Evolutionary conservation across 1,140 invertebrate genomes (phyloP).

Genomic region (Drosophila trapezifrons): DNA sequence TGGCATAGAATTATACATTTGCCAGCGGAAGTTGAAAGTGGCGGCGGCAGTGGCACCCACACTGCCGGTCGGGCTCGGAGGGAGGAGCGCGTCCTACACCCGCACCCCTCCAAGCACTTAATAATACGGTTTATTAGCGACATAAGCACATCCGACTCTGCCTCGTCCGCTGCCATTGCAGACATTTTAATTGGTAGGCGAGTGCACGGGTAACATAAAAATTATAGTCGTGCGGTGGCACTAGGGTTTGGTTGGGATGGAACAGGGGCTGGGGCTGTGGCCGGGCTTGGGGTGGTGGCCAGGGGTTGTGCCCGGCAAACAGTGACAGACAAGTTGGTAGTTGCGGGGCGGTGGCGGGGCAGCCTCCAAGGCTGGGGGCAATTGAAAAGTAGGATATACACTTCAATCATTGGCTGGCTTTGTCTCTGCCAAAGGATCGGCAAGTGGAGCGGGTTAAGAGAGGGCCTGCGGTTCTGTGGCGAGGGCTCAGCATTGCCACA

Average conservation of each 20-base stretch:
- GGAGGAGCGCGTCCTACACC: neutral
- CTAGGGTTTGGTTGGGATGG: conserved; percentile 16
- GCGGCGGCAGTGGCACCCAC: conserved; percentile 57
- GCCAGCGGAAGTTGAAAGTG: conserved; percentile 80
- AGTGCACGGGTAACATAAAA: conserved; percentile 82
- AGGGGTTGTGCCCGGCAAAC: conserved; percentile 34
- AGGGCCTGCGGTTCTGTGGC: conserved; percentile 28
- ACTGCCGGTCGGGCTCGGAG: conserved; percentile 1
- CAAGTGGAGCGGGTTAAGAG: conserved; percentile 38
- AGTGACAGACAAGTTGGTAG: conserved; percentile 53
- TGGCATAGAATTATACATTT: conserved; percentile 78
- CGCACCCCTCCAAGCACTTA: conserved; percentile 61
- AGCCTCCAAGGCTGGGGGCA: conserved; percentile 59
- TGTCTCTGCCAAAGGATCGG: conserved; percentile 67
- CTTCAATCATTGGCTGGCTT: conserved; percentile 81
- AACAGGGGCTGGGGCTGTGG: neutral
- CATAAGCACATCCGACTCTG: conserved; percentile 80
- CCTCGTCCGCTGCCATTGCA: conserved; percentile 55
- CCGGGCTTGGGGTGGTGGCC: neutral
- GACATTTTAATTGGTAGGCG: conserved; percentile 83
- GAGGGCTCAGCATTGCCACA: conserved; percentile 58
- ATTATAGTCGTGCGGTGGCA: conserved; percentile 71
- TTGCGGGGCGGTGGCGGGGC: conserved; percentile 1
- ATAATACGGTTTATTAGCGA: conserved; percentile 83
- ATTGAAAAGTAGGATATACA: conserved; percentile 80